Percentiles rank a stretch among this genome's conserved stretches.
Conservation (phyloP, 2,797 vertebrate genomes). For the Poecilia wingei region DNA sequence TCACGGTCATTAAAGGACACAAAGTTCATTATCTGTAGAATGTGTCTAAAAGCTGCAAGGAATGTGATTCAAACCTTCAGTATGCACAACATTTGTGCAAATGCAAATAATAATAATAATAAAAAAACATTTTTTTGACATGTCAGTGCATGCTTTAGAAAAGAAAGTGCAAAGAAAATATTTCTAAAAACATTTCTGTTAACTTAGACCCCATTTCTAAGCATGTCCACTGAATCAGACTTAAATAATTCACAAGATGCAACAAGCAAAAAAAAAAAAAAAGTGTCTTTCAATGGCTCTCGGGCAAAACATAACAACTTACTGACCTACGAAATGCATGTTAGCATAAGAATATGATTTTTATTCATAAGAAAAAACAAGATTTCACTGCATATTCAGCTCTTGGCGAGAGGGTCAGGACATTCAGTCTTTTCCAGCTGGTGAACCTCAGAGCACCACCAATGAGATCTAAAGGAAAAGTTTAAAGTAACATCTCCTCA, state of each 20-base stretch:
- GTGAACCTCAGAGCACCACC: neutral
- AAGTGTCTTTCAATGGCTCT: constrained; percentile 30
- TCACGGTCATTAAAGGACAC: constrained; percentile 32
- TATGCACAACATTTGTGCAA: constrained; percentile 42
- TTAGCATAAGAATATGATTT: constrained; percentile 9
- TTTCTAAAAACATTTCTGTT: constrained; percentile 19
- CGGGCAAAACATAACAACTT: constrained; percentile 21
- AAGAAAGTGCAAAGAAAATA: constrained; percentile 15
- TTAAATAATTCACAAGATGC: constrained; percentile 39
- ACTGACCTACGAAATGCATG: constrained; percentile 17
- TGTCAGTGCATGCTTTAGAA: constrained; percentile 36
- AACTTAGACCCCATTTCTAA: constrained; percentile 36
- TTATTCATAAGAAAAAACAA: constrained; percentile 27
- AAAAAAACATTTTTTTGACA: constrained; percentile 33
- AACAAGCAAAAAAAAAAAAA: constrained; percentile 14
- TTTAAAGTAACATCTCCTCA: neutral
- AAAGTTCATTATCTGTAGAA: constrained; percentile 29
- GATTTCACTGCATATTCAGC: constrained; percentile 24
- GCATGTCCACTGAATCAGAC: constrained; percentile 32
- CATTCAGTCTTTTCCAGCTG: constrained; percentile 16
- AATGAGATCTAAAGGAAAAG: constrained; percentile 14
- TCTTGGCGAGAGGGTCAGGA: constrained; percentile 23
- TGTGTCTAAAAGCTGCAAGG: constrained; percentile 37
- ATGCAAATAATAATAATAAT: constrained; percentile 1
- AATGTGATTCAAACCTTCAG: constrained; percentile 38